Base-by-base conservation (phyloP, 2,888 invertebrate genomes). In the Philonicus albiceps region DNA sequence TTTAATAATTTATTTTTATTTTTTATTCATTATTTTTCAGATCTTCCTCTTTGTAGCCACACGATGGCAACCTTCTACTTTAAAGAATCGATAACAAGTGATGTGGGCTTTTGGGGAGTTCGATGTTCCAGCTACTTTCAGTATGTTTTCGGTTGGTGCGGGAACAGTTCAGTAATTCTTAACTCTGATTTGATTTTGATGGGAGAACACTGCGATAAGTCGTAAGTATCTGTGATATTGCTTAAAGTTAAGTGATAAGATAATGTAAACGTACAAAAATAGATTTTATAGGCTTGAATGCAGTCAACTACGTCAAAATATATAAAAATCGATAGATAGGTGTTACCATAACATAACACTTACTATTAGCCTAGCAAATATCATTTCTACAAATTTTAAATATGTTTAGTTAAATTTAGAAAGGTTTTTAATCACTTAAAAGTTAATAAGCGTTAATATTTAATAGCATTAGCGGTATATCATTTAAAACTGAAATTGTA, bases 131-230 rank as follows among this genome's bases (percentile, higher is more conserved):
- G 88, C 87, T 89, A 89, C 87, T 89, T 90, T 87, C 89, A 89
- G 87, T 90, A 89, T 84, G 78, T 90, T 19, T 89, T 90, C 81
- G 90, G 90, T 22, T 89, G 89, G 88, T 90, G 90, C 83, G 89
- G 89, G 37, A 88, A 86, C 34, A 88, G 74, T 27, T 85, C 87
- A n/a, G 43, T 64, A 3, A 87, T 89, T 72, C 80, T 87, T 7
- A 89, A 89, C 73, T 84, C 88, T n/a, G 89, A 89, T 85, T 78
- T 87, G 19, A 86, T 89, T 55, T 75, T 89, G 16, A 90, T 90
- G 90, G 90, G 90, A 16, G 90, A 90, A 87, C 86, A 89, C 64
- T 89, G 89, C 64, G 76, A 88, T n/a, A 87, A 87, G 74, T 85
- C 86, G 90, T 90, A 88, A 89, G 89, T 88, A 76, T 30, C 40